Evolutionary conservation across 2,113 vertebrate species (phyloP), one percentile per base, ranked within the genome.

Genomic region (Oryzias melastigma): DNA sequence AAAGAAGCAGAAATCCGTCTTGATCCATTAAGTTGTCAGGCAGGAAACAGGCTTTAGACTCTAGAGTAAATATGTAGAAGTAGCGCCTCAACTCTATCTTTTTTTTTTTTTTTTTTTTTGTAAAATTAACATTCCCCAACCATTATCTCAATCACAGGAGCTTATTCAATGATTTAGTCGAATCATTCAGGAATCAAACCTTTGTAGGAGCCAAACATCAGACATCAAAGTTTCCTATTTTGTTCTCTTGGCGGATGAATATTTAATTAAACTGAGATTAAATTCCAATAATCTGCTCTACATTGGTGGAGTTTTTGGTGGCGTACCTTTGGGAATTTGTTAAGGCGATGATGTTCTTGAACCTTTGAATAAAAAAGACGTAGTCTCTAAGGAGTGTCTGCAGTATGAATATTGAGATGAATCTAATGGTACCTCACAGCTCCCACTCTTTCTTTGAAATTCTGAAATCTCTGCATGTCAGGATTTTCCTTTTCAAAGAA

Each of bases 281-380:
- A 35, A 13, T 35, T 35, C 10, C 35, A 12, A 76, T 82, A 78
- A 81, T 78, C 76, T 78, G 79, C 27, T 62, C 59, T 58, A 20
- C 80, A 75, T 83, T 76, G 68, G 82, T 78, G 63, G 78, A 76
- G 63, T 84, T 68, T 71, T 68, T 43, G 27, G 76, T 82, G 72
- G 65, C 65, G 46, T 50, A 71, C 65, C 64, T 81, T 85, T 58
- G 35, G 35, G 35, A 77, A 88, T 78, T 76, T 86, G 81, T 88
- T 88, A 83, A 84, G 48, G 57, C 42, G 17, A 57, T 58, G 68
- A 77, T 52, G 75, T 54, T 49, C 68, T 66, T 14, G 50, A 67
- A 77, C 69, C 44, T 54, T 15, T 20, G 22, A 66, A 41, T 7
- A 52, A 59, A 54, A 59, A 60, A 77, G 71, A 59, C 70, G 52